Conservation (phyloP, 2,797 vertebrate genomes). For the Xiphorhynchus erythropygius region DNA sequence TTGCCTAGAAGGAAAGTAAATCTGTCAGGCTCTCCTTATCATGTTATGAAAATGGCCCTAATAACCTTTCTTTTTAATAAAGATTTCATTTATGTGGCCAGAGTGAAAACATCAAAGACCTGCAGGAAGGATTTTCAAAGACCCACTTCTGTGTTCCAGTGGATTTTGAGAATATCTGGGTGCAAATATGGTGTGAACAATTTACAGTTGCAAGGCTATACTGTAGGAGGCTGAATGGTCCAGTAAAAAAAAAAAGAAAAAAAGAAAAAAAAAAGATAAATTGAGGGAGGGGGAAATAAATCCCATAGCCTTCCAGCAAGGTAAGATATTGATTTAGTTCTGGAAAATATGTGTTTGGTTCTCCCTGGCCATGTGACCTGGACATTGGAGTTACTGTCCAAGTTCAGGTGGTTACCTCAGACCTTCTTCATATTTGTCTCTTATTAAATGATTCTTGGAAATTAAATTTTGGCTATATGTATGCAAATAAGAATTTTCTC, state of each 20-base stretch:
- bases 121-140: not conserved
- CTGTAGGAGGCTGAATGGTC: not conserved
- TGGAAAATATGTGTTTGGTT: not conserved
- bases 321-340: not conserved
- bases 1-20: not conserved
- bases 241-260: not conserved
- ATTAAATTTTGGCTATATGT: not conserved
- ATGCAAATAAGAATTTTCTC: not conserved
- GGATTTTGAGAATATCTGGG: not conserved
- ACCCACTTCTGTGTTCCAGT: not conserved
- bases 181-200: not conserved
- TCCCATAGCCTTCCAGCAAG: not conserved
- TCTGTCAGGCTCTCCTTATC: not conserved
- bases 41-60: not conserved
- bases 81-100: not conserved
- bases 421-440: not conserved
- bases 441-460: not conserved
- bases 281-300: not conserved
- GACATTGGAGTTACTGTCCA: not conserved
- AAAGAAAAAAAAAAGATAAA: not conserved
- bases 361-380: not conserved
- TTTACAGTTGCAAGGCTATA: not conserved
- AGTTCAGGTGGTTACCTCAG: not conserved
- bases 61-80: not conserved
- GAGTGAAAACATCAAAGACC: not conserved